These are phyloP conservation scores for Euphonia xanthogaster DNA, from an alignment of 2,797 vertebrate genomes.

Conservation along the genomic window DNA sequence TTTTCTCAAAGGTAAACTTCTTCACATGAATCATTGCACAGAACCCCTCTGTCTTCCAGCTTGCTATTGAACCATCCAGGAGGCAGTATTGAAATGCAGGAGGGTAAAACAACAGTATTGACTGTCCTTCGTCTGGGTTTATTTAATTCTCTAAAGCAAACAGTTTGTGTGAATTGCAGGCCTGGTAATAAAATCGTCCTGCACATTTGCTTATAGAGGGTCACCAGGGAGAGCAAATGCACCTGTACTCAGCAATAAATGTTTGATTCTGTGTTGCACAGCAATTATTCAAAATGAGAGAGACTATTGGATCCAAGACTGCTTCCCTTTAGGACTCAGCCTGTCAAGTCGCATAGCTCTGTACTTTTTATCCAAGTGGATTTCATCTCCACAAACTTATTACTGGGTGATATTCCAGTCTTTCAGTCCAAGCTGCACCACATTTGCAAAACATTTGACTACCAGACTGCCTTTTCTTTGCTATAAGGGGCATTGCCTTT, in stretches of 20 bases:
- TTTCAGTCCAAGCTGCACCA: neutral
- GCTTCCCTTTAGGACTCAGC: slow-evolving; percentile 45
- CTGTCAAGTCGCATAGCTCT: slow-evolving; percentile 18
- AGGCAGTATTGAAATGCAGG: slow-evolving; percentile 52
- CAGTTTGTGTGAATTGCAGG: slow-evolving; percentile 42
- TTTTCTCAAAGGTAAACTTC: slow-evolving; percentile 3
- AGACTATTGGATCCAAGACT: slow-evolving; percentile 8
- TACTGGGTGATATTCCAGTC: neutral
- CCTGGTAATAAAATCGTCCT: slow-evolving; percentile 39
- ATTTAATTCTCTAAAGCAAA: slow-evolving; percentile 66
- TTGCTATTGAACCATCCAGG: slow-evolving; percentile 1
- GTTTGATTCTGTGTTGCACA: slow-evolving; percentile 34
- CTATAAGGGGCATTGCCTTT: neutral
- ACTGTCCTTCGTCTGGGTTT: slow-evolving; percentile 30
- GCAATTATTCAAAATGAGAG: slow-evolving; percentile 59
- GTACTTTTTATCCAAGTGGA: slow-evolving; percentile 9
- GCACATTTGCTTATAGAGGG: slow-evolving; percentile 41
- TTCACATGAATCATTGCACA: neutral
- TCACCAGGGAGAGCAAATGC: slow-evolving; percentile 34
- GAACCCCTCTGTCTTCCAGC: neutral
- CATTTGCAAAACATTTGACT: neutral
- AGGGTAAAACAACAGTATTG: slow-evolving; percentile 42
- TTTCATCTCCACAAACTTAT: neutral
- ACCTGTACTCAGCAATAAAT: slow-evolving; percentile 52
- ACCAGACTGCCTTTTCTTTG: neutral